Conservation (phyloP, 2,113 vertebrate genomes). For the Charina bottae region DNA sequence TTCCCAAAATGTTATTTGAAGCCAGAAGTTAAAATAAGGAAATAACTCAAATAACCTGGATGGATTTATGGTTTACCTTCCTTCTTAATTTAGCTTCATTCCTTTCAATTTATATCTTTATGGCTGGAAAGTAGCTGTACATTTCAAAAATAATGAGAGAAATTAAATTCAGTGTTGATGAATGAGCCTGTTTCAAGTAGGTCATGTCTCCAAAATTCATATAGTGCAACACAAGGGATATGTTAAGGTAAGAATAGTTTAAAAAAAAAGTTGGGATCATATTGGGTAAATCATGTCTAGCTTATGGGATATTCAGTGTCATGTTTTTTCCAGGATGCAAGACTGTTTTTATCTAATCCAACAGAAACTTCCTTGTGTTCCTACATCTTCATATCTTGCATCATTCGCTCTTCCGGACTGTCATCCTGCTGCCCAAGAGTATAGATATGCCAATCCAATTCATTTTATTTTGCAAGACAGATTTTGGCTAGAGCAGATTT, state of each 20-base stretch:
- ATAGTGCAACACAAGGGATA: background rate
- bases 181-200: background rate
- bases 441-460: no score
- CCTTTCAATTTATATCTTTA: background rate
- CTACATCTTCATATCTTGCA: background rate
- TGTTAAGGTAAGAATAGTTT: background rate
- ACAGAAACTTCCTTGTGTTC: background rate
- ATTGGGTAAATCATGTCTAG: background rate
- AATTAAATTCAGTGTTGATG: background rate
- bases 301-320: no score
- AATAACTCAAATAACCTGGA: background rate
- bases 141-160: constrained; percentile 7
- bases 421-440: background rate
- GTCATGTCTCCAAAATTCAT: background rate
- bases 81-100: constrained; percentile 14
- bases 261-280: background rate
- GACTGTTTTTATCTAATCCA: background rate
- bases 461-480: no score
- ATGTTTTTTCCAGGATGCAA: background rate
- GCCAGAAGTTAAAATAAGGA: background rate
- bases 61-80: background rate
- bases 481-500: no score
- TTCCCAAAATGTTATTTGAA: background rate
- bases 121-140: background rate
- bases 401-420: background rate